A percentile compares a stretch with the other conserved stretches of the same genome.
Evolutionary conservation across 2,888 invertebrate genomes (phyloP).

Genomic region (Tinea trinotella): DNA sequence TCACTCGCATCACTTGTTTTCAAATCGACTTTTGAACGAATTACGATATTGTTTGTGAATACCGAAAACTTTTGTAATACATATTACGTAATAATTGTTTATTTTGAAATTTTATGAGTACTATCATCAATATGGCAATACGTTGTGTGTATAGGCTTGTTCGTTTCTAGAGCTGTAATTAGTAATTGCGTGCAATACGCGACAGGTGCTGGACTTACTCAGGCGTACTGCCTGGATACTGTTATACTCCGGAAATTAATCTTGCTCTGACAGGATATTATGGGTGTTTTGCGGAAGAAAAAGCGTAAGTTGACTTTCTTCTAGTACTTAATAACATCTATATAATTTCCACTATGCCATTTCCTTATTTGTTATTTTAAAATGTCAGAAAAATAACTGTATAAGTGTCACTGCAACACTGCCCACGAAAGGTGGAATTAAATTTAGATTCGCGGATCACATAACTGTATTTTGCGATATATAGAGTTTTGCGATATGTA

Average conservation of each 20-base stretch:
- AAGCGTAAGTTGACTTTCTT: slow-evolving; percentile 52
- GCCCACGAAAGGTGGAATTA: not conserved
- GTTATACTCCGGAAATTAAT: slow-evolving; percentile 3
- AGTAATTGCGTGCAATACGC: slow-evolving; percentile 5
- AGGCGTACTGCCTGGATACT: not conserved
- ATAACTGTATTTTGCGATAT: not conserved
- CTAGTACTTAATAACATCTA: too few relatives aligned
- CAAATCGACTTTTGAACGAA: not conserved
- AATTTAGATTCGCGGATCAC: not conserved
- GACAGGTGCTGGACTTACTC: not conserved
- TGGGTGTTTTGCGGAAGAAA: slow-evolving; percentile 65
- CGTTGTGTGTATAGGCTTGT: not conserved
- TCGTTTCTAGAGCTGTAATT: not conserved
- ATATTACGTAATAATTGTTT: not conserved
- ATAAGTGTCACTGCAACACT: not conserved
- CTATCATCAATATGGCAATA: not conserved
- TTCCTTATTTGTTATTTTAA: not conserved
- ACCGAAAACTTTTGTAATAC: not conserved
- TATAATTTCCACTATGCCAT: not conserved
- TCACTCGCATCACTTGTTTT: slow-evolving; percentile 25
- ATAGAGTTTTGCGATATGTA: not conserved
- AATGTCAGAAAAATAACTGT: not conserved
- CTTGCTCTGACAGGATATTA: slow-evolving; percentile 23
- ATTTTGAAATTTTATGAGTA: slow-evolving; percentile 2
- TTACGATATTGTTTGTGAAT: not conserved